Percentiles rank a stretch among this genome's conserved stretches.
Evolutionary conservation across 2,113 vertebrate genomes (phyloP).

Genomic region (Micronycteris hirsuta): DNA sequence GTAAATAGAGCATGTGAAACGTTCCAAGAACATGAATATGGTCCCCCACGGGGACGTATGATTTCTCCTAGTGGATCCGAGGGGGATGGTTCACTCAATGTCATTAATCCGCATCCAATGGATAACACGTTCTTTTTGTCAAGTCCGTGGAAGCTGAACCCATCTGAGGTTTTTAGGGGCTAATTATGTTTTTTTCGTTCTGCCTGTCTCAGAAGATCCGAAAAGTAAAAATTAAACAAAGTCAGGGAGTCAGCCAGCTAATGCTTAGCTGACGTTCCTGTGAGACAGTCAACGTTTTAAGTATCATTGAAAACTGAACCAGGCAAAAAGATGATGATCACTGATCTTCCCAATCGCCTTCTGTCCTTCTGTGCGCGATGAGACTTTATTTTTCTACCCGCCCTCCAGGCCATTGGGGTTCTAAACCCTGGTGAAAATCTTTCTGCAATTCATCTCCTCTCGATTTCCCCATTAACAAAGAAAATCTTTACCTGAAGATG

Average conservation of each 20-base stretch:
- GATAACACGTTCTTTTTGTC: background rate
- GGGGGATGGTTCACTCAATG: too few species aligned
- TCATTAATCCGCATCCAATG: too few species aligned
- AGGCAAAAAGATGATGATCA: rapidly evolving
- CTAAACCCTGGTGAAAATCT: background rate
- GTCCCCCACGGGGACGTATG: rapidly evolving
- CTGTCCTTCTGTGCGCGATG: too few species aligned
- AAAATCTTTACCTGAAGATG: background rate
- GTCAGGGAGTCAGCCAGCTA: background rate
- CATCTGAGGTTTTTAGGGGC: background rate
- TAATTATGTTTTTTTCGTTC: background rate
- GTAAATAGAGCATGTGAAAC: background rate
- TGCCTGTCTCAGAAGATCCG: too few species aligned
- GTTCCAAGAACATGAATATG: too few species aligned
- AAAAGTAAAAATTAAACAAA: too few species aligned
- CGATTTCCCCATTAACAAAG: background rate
- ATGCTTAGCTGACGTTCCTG: background rate
- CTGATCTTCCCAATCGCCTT: background rate
- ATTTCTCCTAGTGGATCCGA: rapidly evolving
- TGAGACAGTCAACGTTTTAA: rapidly evolving
- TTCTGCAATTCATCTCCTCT: too few species aligned
- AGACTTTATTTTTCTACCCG: background rate
- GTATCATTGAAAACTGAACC: background rate
- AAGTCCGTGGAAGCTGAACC: rapidly evolving
- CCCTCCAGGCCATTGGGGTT: background rate